Base-by-base conservation (phyloP, 2,888 invertebrate species). In the Eilema caniola region DNA sequence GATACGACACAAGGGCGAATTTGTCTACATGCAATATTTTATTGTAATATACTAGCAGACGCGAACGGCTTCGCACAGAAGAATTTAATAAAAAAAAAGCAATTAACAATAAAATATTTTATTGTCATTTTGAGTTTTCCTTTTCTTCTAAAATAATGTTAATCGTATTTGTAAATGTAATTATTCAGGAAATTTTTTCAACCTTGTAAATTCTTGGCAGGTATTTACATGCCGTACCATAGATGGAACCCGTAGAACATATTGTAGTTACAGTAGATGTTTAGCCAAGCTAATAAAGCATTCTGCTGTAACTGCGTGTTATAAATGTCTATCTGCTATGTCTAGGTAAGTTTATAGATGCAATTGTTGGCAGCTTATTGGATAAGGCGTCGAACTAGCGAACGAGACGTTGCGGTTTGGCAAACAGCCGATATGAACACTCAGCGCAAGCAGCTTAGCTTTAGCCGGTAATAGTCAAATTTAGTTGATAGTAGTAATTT, bases 341-440 rank as follows among this genome's bases (percentile, higher is more conserved):
- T 37, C 12, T 12, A 37, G 31, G 8, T 37, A 37, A 1, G 12
- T 37, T 12, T 37, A 37, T 47, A 47, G 7, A 20, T 14, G 47
- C 8, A 53, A 53, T 53, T 47, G 47, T 47, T 53, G 53, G 53
- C 53, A 53, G 53, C 53, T 53, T 53, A 53, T 8, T 3, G 8
- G 53, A 20, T 47, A 47, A n/a, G 53, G 53, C 53, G n/a, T n/a
- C n/a, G 53, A 53, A 53, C 53, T 53, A n/a, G n/a, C n/a, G 53
- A 53, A 53, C 53, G 53, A 53, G 53, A 53, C 10, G 53, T 53
- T 53, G 53, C n/a, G 53, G 53, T 53, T 53, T 53, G 53, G 53
- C 53, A 53, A 53, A n/a, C 53, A n/a, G 53, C 53, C 53, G 53
- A 53, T n/a, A 53, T n/a, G 20, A 53, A 53, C 53, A n/a, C 53